Evolutionary conservation across 2,797 vertebrate species (phyloP).

Genomic region (Nyctalus aviator): DNA sequence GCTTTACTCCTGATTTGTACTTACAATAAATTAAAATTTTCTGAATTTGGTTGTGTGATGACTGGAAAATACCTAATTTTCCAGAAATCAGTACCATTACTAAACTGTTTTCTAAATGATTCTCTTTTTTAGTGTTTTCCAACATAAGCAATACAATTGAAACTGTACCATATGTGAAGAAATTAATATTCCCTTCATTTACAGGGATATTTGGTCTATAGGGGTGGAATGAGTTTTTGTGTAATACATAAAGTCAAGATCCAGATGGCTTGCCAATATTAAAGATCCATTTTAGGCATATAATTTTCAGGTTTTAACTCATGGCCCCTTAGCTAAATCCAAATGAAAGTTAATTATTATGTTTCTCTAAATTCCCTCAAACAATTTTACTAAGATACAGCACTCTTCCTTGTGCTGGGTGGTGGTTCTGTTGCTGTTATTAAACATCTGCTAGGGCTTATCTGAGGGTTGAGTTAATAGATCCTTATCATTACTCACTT

Average conservation of each 20-base stretch:
- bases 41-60: background rate
- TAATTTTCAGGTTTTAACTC: slow-evolving; percentile 55
- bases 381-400: background rate
- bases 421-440: background rate
- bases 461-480: background rate
- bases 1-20: background rate
- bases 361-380: slow-evolving; percentile 15
- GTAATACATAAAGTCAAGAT: slow-evolving; percentile 47
- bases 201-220: background rate
- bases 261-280: slow-evolving; percentile 43
- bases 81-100: background rate
- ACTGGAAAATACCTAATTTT: slow-evolving; percentile 16
- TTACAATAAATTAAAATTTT: slow-evolving; percentile 18
- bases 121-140: background rate
- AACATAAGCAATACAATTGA: background rate
- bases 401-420: background rate
- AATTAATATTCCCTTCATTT: slow-evolving; percentile 42
- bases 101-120: slow-evolving; percentile 1
- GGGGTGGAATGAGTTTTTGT: background rate
- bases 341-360: slow-evolving; percentile 50
- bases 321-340: slow-evolving; percentile 32
- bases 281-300: slow-evolving; percentile 49
- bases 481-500: background rate
- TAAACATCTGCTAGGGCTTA: background rate
- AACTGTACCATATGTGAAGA: slow-evolving; percentile 40